Evolutionary conservation across 2,113 vertebrate species (phyloP).

Genomic region (Chrysochloris asiatica): DNA sequence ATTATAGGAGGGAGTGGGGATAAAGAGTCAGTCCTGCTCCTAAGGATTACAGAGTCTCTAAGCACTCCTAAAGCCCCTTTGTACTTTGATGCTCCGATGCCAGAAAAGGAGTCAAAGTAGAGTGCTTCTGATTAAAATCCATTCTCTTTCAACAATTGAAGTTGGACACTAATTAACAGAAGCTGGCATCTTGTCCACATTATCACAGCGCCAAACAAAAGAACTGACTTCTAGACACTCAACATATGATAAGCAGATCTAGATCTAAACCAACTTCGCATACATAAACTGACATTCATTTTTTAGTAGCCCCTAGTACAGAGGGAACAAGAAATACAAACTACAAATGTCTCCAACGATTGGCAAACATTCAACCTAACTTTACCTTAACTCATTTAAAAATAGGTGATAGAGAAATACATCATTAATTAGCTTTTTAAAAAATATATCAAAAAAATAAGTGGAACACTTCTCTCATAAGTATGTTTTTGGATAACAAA

Average conservation of each 20-base stretch:
- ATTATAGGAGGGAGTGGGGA: neutral
- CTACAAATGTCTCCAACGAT: neutral
- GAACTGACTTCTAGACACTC: neutral
- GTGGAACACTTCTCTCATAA: neutral
- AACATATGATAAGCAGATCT: neutral
- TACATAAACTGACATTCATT: neutral
- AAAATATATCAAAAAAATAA: neutral
- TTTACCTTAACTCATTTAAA: neutral
- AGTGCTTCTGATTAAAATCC: neutral
- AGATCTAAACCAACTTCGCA: neutral
- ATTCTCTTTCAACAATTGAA: neutral
- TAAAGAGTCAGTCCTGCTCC: neutral
- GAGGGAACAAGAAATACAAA: neutral
- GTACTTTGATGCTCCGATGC: neutral
- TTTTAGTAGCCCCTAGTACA: neutral
- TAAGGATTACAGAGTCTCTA: neutral
- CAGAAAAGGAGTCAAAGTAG: no score
- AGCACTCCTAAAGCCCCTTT: neutral
- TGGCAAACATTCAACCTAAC: neutral
- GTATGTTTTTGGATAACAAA: neutral
- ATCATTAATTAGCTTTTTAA: neutral
- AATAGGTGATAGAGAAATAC: neutral
- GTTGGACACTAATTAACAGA: neutral
- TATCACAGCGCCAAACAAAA: neutral
- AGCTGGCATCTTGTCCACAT: neutral